These are phyloP conservation scores for Umimayanthus chanpuru DNA, from an alignment of 92 coral and sea anemone genomes.

Conservation along the genomic window DNA sequence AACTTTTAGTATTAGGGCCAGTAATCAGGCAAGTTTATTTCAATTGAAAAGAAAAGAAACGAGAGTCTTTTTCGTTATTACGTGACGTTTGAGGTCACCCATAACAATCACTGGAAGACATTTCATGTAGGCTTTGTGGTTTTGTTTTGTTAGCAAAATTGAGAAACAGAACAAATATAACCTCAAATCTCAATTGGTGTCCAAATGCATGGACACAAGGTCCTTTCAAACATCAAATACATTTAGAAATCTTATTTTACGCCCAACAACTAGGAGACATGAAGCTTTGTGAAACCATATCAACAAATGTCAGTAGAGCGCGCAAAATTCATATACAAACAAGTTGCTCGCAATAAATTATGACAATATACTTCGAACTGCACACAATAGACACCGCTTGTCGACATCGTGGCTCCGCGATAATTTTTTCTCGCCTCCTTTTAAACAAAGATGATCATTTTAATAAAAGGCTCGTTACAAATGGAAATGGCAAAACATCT, in stretches of 20 bases:
- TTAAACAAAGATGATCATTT: neutral
- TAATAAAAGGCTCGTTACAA: neutral
- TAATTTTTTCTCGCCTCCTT: neutral
- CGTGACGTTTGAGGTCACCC: constrained; percentile 41
- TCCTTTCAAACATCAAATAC: neutral
- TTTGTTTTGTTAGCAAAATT: constrained; percentile 45
- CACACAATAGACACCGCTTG: constrained; percentile 21
- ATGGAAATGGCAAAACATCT: neutral
- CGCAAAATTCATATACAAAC: constrained; percentile 14
- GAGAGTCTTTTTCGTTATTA: neutral
- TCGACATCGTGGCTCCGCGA: neutral
- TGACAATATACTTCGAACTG: constrained; percentile 10
- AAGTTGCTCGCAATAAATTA: constrained; percentile 19
- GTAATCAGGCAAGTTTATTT: neutral
- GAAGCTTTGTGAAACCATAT: no score
- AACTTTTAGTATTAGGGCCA: neutral
- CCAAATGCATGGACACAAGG: constrained; percentile 26
- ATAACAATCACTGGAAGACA: constrained; percentile 28
- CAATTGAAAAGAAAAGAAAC: neutral
- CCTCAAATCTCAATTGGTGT: neutral
- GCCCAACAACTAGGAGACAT: neutral
- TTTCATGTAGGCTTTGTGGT: constrained; percentile 44
- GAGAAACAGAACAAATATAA: constrained; percentile 27
- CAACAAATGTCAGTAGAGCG: neutral
- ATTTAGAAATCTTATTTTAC: constrained; percentile 5